Evolutionary conservation across 2,797 vertebrate genomes (phyloP), one percentile per base, ranked within the genome.

Genomic region (Ataeniobius toweri): DNA sequence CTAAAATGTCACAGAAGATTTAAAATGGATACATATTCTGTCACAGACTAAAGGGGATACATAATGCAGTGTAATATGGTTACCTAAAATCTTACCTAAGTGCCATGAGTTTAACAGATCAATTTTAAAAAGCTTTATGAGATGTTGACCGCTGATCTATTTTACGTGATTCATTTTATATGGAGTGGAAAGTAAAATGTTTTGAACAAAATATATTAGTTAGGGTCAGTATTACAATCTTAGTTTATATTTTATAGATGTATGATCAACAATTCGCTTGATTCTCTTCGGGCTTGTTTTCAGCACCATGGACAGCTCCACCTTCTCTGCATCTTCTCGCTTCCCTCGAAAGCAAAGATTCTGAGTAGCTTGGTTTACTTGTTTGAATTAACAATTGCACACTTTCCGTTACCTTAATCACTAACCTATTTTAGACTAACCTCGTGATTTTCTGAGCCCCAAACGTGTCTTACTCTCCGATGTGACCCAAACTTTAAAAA

Each of bases 61-160:
- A 77, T 51, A 72, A 82, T 85, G 84, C 76, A 82, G 81, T 89
- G 84, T 78, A 83, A 88, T 91, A 93, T 92, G 92, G 94, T 88
- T 94, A 91, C 8, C 59, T 36, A 36, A 63, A 36, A 87, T 80
- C 83, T 88, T 79, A 85, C 78, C 81, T 80, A 87, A 91, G 93
- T 92, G 84, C 86, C 90, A 92, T 85, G 91, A 91, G 94, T 94
- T 94, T 95, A 93, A 94, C 94, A 95, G 92, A 89, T 93, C 80
- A 80, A 94, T 93, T 94, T 94, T 91, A 1, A 48, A 48, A 44
- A 88, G 84, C 85, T 89, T 93, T 94, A 92, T 89, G 88, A 73
- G 83, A 87, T 88, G 84, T 88, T 87, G 91, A 22, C 20, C 1
- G 6, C 53, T 20, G 3, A 65, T 67, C 63, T 41, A 24, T 41